Base-by-base conservation (phyloP, 1,140 invertebrate genomes). In the Lucilia cuprina region DNA sequence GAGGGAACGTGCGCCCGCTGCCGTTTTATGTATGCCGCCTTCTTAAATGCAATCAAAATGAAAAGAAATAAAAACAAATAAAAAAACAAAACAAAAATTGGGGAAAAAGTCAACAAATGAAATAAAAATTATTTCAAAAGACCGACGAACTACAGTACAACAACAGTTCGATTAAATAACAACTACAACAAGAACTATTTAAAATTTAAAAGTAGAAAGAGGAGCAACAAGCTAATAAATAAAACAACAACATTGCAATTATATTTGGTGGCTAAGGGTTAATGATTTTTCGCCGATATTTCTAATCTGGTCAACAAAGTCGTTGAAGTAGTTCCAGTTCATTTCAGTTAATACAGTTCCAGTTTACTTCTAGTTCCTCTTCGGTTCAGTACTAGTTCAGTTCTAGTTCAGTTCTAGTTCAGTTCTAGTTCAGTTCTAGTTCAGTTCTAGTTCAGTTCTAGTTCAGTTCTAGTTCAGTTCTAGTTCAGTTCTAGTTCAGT, bases 1-100 rank as follows among this genome's bases (percentile, higher is more conserved):
- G 80, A 55, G 80, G 80, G 80, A 82, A 82, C 80, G 80, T 65
- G 80, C 80, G 80, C 80, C 80, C 80, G 80, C 80, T 55, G 75
- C 41, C 35, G 34, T 78, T 78, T 78, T n/a, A 78, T 78, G 12
- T 78, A 35, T 78, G 75, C 75, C 75, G 75, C 34, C 75, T 35
- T 78, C 35, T 78, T 78, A n/a, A 10, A 13, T 74, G 75, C 75
- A 78, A 78, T 78, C 75, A 78, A 78, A 19, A 41, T 78, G 75
- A 78, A n/a, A 47, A 47, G 35, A 78, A 17, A 55, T 3, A 30
- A 60, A 60, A 60, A 14, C 50, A n/a, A 60, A 60, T 14, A 60
- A 60, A 60, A 60, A 60, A 60, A 14, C 50, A n/a, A 60, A 60
- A n/a, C 5, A 60, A 60, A 60, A 60, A 60, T 14, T 60, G 14